Evolutionary conservation across 2,113 vertebrate genomes (phyloP), one percentile per base, ranked within the genome.

Genomic region (Nyctereutes procyonoides): DNA sequence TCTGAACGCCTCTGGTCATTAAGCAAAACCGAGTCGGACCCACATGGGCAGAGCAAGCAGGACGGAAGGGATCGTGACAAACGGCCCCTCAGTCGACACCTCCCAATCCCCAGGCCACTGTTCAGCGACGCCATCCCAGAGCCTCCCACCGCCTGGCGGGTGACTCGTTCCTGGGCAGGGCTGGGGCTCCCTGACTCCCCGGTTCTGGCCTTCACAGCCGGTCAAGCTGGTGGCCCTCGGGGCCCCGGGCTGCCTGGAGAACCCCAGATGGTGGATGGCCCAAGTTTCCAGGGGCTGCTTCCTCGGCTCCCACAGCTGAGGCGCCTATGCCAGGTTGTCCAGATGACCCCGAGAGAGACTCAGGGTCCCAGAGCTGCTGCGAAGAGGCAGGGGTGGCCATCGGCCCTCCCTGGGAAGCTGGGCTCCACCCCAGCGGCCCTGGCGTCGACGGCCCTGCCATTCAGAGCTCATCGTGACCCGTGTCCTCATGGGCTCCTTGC

Each of bases 1-100:
- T 83, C 90, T 76, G 58, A 67, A 89, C 38, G 48, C 60, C 76
- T 60, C 69, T 60, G 69, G 85, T 58, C 90, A 76, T 67, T 93
- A 60, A 77, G 79, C 69, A 95, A 69, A 83, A 60, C 48, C 60
- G 51, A 53, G 51, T 38, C 35, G 38, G 30, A 38, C 30, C 58
- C 67, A 53, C 65, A 73, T 9, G 71, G 56, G 56, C 85, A 53
- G 63, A 88, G 63, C 8, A 2, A n/a, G 22, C 48, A 0, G 20
- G 35, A 35, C 12, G 32, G 26, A 13, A 69, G 22, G 28, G 17
- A 43, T 8, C 13, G 24, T 81, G 81, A 30, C 35, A 48, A 67
- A 82, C 60, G 43, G 74, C 19, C 30, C 60, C 65, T 28, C 12
- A 7, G 10, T 65, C 43, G 65, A 77, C 32, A 53, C 32, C 13